Base-by-base conservation (phyloP, 2,797 vertebrate genomes). In the Zalophus californianus region DNA sequence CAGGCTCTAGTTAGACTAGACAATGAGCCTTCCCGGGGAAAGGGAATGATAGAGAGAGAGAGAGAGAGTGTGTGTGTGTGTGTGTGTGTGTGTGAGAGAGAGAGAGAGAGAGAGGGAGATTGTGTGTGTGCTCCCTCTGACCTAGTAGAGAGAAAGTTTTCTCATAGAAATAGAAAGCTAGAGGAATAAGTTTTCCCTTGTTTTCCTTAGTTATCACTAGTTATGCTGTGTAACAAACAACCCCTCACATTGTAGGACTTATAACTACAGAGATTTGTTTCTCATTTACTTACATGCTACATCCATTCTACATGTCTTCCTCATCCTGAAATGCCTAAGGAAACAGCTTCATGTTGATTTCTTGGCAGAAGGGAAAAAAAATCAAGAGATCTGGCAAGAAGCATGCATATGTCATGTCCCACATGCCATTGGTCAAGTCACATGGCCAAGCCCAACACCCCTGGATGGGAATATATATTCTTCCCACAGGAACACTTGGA, bases 391-490 rank as follows among this genome's bases (percentile, higher is more conserved):
- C 32, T 12, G 79, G 9, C 38, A 38, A 62, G 23, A 73, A 54
- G 62, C 11, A 3, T 4, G 15, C 1, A 6, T 18, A 7, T 5
- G 7, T 75, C 21, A n/a, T 35, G 35, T 80, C 21, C 0, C 23
- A 13, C 0, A 4, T 66, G 58, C 48, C 32, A 23, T 1, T 7
- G 1, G 20, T 54, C n/a, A 54, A 62, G 38, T 27, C 66, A 11
- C 18, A 4, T 15, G 58, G 50, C 80, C 38, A 75, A 52, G 38
- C 58, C 58, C 66, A 44, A 44, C 64, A 3, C 15, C 10, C 10
- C 0, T 38, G 44, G 64, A 10, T 9, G 32, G 9, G 25, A 1
- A n/a, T 13, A 35, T 2, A 25, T 13, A 5, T 62, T 50, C 18
- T n/a, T 78, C 86, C 52, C 52, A 70, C 35, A 14, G 29, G 58